Conservation (phyloP, 2,113 vertebrate genomes). For the Cryptoleucopteryx plumbea region DNA sequence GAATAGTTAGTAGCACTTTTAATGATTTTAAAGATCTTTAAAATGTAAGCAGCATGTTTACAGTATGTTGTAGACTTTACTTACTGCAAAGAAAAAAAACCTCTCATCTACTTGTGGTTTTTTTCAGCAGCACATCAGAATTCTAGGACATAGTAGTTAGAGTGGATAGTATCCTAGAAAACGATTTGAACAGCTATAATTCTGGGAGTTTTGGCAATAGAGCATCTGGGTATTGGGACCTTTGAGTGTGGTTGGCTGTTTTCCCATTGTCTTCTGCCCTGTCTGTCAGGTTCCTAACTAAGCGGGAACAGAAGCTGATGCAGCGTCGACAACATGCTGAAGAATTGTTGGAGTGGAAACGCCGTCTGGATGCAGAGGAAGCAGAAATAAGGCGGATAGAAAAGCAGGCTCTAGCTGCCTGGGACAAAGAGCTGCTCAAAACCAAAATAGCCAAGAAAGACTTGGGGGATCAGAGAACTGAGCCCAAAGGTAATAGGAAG, state of each 20-base stretch:
- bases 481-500: conserved; percentile 69
- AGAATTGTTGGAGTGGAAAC: conserved; percentile 91
- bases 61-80: neutral
- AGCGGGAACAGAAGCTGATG: conserved; percentile 93
- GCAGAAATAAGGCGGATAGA: conserved; percentile 89
- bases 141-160: neutral
- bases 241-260: neutral
- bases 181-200: neutral
- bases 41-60: neutral
- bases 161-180: neutral
- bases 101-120: neutral
- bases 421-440: conserved; percentile 81
- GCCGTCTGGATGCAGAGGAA: conserved; percentile 89
- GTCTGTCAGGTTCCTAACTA: conserved; percentile 87
- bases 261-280: conserved; percentile 4
- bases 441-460: conserved; percentile 69
- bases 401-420: conserved; percentile 88
- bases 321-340: conserved; percentile 90
- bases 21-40: neutral
- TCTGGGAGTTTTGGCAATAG: neutral
- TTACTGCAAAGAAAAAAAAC: neutral
- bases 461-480: conserved; percentile 61
- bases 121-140: conserved; percentile 3
- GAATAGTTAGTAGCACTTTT: neutral
- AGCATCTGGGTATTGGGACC: neutral